Conservation (phyloP, 2,888 invertebrate species). For the Cantharis rufa region DNA sequence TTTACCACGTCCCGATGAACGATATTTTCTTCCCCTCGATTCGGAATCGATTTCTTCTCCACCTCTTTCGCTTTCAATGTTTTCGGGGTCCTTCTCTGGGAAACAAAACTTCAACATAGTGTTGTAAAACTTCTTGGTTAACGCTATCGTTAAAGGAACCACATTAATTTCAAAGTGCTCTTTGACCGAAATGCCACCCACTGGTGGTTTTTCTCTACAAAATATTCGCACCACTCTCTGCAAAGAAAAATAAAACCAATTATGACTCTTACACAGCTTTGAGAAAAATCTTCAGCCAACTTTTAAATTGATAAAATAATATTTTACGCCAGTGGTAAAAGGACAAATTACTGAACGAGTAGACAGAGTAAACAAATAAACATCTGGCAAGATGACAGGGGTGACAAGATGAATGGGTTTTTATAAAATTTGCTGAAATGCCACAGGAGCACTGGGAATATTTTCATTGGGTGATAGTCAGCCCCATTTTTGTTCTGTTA, state of each 20-base stretch:
- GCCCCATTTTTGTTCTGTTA: too few relatives aligned
- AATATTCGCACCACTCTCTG: constrained; percentile 88
- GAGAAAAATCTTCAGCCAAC: too few relatives aligned
- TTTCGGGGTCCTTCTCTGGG: constrained; percentile 88
- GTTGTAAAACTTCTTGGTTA: constrained; percentile 96
- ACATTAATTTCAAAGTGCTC: constrained; percentile 99
- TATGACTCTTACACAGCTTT: neutral
- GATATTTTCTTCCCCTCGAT: constrained; percentile 55
- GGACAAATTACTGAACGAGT: too few relatives aligned
- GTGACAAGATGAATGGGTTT: too few relatives aligned
- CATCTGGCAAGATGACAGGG: too few relatives aligned
- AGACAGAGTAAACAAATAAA: too few relatives aligned
- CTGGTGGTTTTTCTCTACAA: constrained; percentile 94
- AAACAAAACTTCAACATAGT: constrained; percentile 98
- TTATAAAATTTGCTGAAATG: too few relatives aligned
- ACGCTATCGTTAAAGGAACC: constrained; percentile 86
- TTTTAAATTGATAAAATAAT: too few relatives aligned
- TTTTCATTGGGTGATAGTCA: too few relatives aligned
- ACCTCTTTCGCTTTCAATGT: constrained; percentile 68
- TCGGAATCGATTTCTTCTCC: constrained; percentile 65
- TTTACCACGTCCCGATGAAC: constrained; percentile 60
- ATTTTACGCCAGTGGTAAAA: too few relatives aligned
- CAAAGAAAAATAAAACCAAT: constrained; percentile 28
- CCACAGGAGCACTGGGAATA: too few relatives aligned
- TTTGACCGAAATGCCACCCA: constrained; percentile 98